These are phyloP conservation scores for Lerema accius DNA, from an alignment of 1,140 invertebrate species.

Conservation along the genomic window DNA sequence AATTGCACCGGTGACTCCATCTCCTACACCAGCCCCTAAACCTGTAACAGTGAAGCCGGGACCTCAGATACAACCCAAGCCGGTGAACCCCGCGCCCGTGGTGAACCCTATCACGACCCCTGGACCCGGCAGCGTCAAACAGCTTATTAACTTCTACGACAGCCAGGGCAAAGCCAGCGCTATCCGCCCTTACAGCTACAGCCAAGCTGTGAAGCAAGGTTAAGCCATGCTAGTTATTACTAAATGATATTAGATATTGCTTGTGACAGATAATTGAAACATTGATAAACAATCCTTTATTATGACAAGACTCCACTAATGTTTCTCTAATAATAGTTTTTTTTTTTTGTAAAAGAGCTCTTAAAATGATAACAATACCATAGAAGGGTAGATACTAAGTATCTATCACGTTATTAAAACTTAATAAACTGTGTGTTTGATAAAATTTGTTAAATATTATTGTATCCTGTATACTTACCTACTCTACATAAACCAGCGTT, in stretches of 20 bases:
- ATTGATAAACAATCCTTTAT: constrained; percentile 19
- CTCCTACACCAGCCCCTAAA: constrained; percentile 17
- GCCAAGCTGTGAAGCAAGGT: constrained; percentile 73
- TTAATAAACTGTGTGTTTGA: too few species aligned
- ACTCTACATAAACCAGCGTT: too few species aligned
- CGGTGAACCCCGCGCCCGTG: constrained; percentile 56
- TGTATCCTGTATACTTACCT: too few species aligned
- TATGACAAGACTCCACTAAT: too few species aligned
- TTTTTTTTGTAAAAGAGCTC: too few species aligned
- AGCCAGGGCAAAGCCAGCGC: constrained; percentile 69
- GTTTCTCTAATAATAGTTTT: too few species aligned
- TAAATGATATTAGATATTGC: too few species aligned
- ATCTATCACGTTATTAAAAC: too few species aligned
- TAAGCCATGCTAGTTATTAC: too few species aligned
- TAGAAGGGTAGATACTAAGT: too few species aligned
- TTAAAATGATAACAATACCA: too few species aligned
- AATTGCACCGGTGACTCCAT: constrained; percentile 11
- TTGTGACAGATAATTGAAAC: neutral
- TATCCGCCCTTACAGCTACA: constrained; percentile 71
- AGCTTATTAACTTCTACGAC: constrained; percentile 71
- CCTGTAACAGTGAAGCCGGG: constrained; percentile 26
- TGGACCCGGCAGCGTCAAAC: constrained; percentile 69
- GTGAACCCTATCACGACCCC: constrained; percentile 62
- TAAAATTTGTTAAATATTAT: too few species aligned
- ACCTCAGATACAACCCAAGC: constrained; percentile 54